Conservation (phyloP, 2,797 vertebrate species). For the Crenuchus spilurus region DNA sequence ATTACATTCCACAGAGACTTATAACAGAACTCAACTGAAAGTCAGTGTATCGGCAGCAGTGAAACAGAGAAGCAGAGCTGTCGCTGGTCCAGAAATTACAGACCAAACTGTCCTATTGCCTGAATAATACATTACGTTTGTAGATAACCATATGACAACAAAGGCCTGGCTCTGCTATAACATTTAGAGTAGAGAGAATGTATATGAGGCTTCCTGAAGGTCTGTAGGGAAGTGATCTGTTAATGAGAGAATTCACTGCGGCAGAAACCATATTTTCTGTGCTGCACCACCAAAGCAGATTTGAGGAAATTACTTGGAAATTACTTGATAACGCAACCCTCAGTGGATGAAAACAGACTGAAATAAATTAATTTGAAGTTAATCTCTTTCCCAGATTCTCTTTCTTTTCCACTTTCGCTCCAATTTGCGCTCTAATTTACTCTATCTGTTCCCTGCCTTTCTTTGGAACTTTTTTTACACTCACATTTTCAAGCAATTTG, state of each 20-base stretch:
- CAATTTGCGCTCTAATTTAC: neutral
- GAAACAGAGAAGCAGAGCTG: slow-evolving; percentile 5
- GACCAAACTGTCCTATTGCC: neutral
- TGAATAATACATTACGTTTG: slow-evolving; percentile 39
- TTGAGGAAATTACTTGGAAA: slow-evolving; percentile 32
- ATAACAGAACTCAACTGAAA: slow-evolving; percentile 30
- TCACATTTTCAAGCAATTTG: neutral
- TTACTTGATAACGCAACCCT: slow-evolving; percentile 37
- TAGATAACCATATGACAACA: neutral
- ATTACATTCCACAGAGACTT: slow-evolving; percentile 20
- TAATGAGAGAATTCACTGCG: slow-evolving; percentile 21
- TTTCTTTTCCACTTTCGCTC: slow-evolving; percentile 10
- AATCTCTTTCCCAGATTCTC: slow-evolving; percentile 34
- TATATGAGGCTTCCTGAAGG: neutral
- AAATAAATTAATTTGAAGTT: slow-evolving; percentile 41
- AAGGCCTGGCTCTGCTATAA: slow-evolving; percentile 1
- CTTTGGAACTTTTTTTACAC: neutral
- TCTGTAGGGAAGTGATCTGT: neutral
- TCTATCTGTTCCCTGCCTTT: neutral
- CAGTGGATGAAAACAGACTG: slow-evolving; percentile 5
- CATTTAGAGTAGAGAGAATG: neutral
- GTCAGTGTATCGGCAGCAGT: slow-evolving; percentile 12
- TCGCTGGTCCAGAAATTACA: slow-evolving; percentile 14
- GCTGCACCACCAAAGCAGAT: slow-evolving; percentile 20
- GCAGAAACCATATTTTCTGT: slow-evolving; percentile 10